Evolutionary conservation across 2,888 invertebrate genomes (phyloP).

Genomic region (Amiota minor): DNA sequence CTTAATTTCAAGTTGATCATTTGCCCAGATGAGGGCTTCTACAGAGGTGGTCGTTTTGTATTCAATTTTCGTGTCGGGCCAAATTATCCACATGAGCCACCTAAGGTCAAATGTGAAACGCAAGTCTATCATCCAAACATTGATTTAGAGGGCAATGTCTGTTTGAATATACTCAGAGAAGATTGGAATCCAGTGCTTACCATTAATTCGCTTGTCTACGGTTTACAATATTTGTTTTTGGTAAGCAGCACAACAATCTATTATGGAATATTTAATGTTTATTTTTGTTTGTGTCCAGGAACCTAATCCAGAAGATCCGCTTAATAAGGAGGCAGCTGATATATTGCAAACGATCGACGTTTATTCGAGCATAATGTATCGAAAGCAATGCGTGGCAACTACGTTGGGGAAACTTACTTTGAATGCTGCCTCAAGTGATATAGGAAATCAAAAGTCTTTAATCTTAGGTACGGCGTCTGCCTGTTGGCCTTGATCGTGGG

Average conservation of each 20-base stretch:
- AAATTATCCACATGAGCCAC: slow-evolving; percentile 98
- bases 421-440: slow-evolving; percentile 96
- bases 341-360: slow-evolving; percentile 92
- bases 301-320: slow-evolving; percentile 98
- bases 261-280: background rate
- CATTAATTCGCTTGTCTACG: slow-evolving; percentile 97
- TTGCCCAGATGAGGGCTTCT: slow-evolving; percentile 98
- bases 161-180: slow-evolving; percentile 96
- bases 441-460: slow-evolving; percentile 73
- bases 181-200: slow-evolving; percentile 99
- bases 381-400: slow-evolving; percentile 96
- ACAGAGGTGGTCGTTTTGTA: slow-evolving; percentile 92
- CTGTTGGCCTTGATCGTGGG: slow-evolving; percentile 68
- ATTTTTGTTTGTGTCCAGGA: slow-evolving; percentile 78
- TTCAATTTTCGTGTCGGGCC: slow-evolving; percentile 95
- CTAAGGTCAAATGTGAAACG: slow-evolving; percentile 98
- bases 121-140: slow-evolving; percentile 99
- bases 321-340: slow-evolving; percentile 98
- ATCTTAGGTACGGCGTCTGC: slow-evolving; percentile 72
- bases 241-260: slow-evolving; percentile 73
- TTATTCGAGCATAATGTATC: slow-evolving; percentile 97
- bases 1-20: slow-evolving; percentile 96
- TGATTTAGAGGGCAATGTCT: slow-evolving; percentile 97
- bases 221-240: slow-evolving; percentile 96
- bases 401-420: slow-evolving; percentile 94